Evolutionary conservation across 2,113 vertebrate species (phyloP), one percentile per base, ranked within the genome.

Genomic region (Coryphaenoides rupestris): DNA sequence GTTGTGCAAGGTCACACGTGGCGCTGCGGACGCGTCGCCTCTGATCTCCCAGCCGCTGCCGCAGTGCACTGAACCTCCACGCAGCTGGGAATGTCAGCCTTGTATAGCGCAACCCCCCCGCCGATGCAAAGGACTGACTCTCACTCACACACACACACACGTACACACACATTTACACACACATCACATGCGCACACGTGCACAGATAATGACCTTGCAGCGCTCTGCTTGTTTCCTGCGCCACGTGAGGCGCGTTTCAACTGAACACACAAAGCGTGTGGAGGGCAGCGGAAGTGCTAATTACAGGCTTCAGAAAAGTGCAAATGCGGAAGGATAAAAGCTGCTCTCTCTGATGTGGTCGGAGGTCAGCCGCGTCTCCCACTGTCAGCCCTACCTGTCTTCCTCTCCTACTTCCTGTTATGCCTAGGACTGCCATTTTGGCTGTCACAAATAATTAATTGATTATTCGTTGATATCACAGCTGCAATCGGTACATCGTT

Each of bases 1-100:
- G 33, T 58, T 59, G 62, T 54, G 16, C 72, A 76, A 73, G 62
- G 77, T 77, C 58, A 68, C n/a, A 21, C 54, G 21, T 7, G 13
- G 12, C 19, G 9, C 50, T n/a, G 50, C 33, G 33, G 33, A 2
- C 33, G 19, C 13, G 5, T 54, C 17, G 9, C 19, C 21, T n/a
- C 52, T 21, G 52, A 54, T 40, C 33, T 40, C 13, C 33, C 5
- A 10, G 9, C 33, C 33, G 2, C 33, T 40, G 9, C 1, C 13
- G 33, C 13, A 40, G 33, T 40, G 9, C 33, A 40, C 9, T 40
- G 9, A 40, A 40, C 33, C 13, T 40, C 33, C 33, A 40, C 33
- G 13, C 9, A 40, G 13, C 9, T 40, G 33, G 6, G 33, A 40
- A 12, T 40, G 33, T 40, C 5, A 40, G 33, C 9, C 33, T 40